Base-by-base conservation (phyloP, 2,888 invertebrate species). In the Limnephilus lunatus region DNA sequence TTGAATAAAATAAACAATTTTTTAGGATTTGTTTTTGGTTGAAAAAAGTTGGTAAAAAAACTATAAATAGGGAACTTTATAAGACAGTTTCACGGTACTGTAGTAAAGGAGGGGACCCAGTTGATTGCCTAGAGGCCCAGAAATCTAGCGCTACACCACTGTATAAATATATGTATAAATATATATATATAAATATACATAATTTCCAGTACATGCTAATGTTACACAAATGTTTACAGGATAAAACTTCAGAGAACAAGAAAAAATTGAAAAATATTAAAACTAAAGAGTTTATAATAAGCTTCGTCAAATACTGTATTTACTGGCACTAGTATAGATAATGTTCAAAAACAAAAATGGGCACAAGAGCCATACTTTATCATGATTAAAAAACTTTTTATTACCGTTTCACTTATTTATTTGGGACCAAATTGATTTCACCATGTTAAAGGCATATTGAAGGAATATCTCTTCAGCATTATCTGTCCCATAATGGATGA, bases 161-260 rank as follows among this genome's bases (percentile, higher is more conserved):
- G 68, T 25, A 25, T 68, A 68, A 68, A 68, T 19, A 68, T 25
- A 68, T 2, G 3, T 32, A 32, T 32, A n/a, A n/a, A n/a, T 25
- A 25, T 68, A 68, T 25, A 68, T 19, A 68, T 25, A 25, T 68
- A 53, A 3, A 4, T 48, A 14, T 53, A 68, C 9, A 68, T 68
- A 68, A 68, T 68, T 68, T 25, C n/a, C 83, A 83, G 83, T 83
- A 83, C 83, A 35, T 35, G 83, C 83, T 83, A 83, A 83, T 83
- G 83, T 83, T 83, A 83, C 83, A 83, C 83, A 35, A 83, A 35
- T 35, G 39, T 32, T 32, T 83, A 83, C 83, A 83, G 35, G 35
- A 15, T 68, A 68, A 25, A 83, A 39, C 32, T 83, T 83, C 83
- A 83, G 83, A 35, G 7, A 35, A 83, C 35, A 15, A 35, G 83